Conservation (phyloP, 2,113 vertebrate genomes). For the Cephalopterus ornatus region DNA sequence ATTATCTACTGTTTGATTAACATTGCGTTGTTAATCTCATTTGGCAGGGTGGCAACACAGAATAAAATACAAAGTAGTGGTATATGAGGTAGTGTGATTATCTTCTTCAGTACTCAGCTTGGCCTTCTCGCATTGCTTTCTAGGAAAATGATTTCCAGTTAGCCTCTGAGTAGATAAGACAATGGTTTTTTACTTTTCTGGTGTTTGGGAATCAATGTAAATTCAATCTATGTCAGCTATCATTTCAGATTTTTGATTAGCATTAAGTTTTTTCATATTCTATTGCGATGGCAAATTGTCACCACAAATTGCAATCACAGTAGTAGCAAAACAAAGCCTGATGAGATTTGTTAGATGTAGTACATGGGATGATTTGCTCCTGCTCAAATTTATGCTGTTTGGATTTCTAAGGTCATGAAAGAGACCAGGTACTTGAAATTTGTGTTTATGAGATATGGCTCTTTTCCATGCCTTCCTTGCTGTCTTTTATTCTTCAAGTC, state of each 20-base stretch:
- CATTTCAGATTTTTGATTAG: background rate
- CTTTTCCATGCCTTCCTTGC: background rate
- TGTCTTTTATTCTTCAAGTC: background rate
- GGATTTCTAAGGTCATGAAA: background rate
- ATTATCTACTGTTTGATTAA: background rate
- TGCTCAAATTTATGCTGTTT: background rate
- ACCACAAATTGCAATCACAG: background rate
- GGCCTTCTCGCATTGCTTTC: background rate
- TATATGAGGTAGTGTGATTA: background rate
- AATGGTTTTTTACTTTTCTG: background rate
- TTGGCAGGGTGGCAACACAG: background rate
- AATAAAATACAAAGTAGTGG: background rate
- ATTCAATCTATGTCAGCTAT: fast-evolving
- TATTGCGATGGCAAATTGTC: background rate
- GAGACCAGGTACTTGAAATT: background rate
- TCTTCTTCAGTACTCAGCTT: background rate
- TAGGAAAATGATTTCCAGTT: background rate
- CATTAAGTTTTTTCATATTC: background rate
- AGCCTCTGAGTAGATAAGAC: background rate
- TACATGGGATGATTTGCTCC: background rate
- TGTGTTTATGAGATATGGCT: background rate
- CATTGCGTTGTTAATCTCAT: background rate
- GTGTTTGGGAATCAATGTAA: background rate
- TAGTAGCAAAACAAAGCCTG: background rate
- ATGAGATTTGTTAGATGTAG: background rate